phyloP scores from a whole-genome alignment of 2,797 vertebrate species.

The Heliangelus exortis region DNA sequence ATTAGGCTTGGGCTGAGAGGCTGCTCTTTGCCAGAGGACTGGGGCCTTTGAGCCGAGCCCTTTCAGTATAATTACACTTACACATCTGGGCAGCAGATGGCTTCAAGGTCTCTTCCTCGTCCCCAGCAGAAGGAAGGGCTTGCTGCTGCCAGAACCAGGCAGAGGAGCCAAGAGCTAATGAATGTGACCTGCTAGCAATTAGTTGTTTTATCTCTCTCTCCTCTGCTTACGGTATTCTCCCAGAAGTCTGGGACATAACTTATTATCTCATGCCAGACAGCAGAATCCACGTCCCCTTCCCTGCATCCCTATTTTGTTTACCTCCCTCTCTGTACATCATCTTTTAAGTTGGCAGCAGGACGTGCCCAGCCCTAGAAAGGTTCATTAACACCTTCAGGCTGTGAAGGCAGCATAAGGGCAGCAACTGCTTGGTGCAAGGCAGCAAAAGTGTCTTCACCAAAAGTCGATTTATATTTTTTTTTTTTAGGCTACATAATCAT shows the following conservation, averaged over 20 bases:
- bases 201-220: not conserved
- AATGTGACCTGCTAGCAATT: not conserved
- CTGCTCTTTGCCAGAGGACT: not conserved
- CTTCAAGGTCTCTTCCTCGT: constrained; percentile 53
- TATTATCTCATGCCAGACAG: not conserved
- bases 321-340: not conserved
- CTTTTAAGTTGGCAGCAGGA: not conserved
- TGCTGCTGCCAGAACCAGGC: not conserved
- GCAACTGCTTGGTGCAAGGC: rapidly evolving
- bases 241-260: not conserved
- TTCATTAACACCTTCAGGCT: not conserved
- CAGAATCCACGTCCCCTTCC: not conserved
- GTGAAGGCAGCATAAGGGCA: not conserved
- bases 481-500: rapidly evolving
- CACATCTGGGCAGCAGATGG: constrained; percentile 63
- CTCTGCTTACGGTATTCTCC: not conserved
- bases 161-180: not conserved
- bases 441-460: not conserved
- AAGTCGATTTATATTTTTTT: not conserved
- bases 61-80: constrained; percentile 18
- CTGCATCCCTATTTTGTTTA: not conserved
- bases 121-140: not conserved
- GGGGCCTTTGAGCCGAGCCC: not conserved
- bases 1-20: not conserved
- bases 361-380: rapidly evolving